Percentiles rank a stretch among this genome's conserved stretches.
These are phyloP conservation scores for Alloscopus bannaensis DNA, from an alignment of 2,888 invertebrate genomes.

Conservation along the genomic window DNA sequence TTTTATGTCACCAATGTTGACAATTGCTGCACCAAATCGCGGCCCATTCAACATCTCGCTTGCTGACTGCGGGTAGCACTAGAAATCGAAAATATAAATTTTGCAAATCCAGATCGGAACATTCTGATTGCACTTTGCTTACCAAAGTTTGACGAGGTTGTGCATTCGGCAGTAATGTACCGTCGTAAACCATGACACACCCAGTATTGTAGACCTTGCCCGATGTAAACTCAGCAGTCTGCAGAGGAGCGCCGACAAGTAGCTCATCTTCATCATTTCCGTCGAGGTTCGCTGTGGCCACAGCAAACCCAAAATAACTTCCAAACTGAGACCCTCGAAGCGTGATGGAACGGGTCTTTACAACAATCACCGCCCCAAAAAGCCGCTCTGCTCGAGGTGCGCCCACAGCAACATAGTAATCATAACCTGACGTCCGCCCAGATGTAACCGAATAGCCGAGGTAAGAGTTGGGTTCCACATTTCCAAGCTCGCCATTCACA, in stretches of 20 bases:
- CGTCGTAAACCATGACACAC: not conserved
- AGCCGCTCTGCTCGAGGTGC: conserved; percentile 47
- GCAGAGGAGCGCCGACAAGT: conserved; percentile 60
- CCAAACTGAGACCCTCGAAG: conserved; percentile 52
- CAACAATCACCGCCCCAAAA: conserved; percentile 17
- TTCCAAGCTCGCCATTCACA: not conserved
- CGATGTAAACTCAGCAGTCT: not conserved
- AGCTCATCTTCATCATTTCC: conserved; percentile 61
- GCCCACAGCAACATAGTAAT: conserved; percentile 42
- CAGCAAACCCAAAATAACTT: conserved; percentile 63
- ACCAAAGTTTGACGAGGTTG: too few relatives aligned
- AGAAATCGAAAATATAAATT: too few relatives aligned
- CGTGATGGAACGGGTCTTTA: not conserved
- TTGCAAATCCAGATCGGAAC: too few relatives aligned
- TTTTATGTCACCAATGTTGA: conserved; percentile 64
- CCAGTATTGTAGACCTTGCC: not conserved
- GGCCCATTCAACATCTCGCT: conserved; percentile 8
- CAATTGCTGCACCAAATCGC: conserved; percentile 68
- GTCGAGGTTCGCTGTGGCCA: conserved; percentile 58
- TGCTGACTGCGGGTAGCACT: too few relatives aligned
- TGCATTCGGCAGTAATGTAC: too few relatives aligned
- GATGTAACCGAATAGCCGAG: conserved; percentile 56
- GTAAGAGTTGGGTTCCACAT: not conserved
- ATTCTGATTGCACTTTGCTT: too few relatives aligned
- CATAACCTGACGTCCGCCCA: not conserved